phyloP scores from a whole-genome alignment of 1,140 invertebrate genomes.

The Saxidomus purpurata region DNA sequence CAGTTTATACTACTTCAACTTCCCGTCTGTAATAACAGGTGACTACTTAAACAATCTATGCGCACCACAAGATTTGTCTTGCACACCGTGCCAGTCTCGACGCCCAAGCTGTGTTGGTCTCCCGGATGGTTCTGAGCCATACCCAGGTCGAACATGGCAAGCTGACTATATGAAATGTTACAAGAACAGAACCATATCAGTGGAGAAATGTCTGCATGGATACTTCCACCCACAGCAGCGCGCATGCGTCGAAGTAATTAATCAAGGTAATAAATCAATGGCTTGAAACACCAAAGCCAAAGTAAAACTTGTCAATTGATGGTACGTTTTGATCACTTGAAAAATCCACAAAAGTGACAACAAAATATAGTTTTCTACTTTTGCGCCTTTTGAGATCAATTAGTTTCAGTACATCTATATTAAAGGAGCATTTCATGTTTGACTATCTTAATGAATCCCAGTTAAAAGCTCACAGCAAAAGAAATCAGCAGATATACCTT shows the following conservation, averaged over 20 bases:
- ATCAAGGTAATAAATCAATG: conserved; percentile 66
- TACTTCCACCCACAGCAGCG: conserved; percentile 68
- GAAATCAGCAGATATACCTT: too few relatives aligned
- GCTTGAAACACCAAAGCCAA: too few relatives aligned
- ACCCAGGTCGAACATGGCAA: conserved; percentile 64
- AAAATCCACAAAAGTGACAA: too few relatives aligned
- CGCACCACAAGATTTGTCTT: conserved; percentile 26
- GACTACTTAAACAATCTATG: conserved; percentile 54
- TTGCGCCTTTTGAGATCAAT: too few relatives aligned
- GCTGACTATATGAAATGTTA: conserved; percentile 67
- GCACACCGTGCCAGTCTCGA: conserved; percentile 61
- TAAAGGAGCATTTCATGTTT: too few relatives aligned
- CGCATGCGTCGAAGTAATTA: conserved; percentile 47
- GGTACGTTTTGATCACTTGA: too few relatives aligned
- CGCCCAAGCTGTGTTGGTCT: conserved; percentile 67
- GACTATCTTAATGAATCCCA: too few relatives aligned
- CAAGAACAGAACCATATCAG: conserved; percentile 68
- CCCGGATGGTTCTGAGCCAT: conserved; percentile 63
- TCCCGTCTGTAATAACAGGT: background rate
- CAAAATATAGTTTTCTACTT: too few relatives aligned
- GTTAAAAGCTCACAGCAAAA: too few relatives aligned
- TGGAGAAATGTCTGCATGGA: conserved; percentile 43
- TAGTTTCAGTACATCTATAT: too few relatives aligned
- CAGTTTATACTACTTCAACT: too few relatives aligned
- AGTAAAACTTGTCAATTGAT: too few relatives aligned